Conservation (phyloP, 2,888 invertebrate species). For the Beris morrisii region DNA sequence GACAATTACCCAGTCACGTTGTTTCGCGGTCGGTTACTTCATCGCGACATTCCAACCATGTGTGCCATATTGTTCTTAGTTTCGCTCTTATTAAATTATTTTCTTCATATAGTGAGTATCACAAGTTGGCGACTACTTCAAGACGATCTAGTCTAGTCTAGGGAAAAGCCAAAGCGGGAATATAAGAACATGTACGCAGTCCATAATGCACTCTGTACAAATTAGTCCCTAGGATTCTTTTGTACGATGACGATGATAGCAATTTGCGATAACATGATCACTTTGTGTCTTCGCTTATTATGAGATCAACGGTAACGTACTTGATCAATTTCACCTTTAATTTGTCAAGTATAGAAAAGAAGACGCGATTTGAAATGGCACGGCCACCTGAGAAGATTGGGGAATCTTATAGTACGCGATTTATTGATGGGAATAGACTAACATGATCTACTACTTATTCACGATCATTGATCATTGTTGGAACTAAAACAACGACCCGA, state of each 20-base stretch:
- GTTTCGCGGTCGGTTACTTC: background rate
- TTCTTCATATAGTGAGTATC: conserved; percentile 16
- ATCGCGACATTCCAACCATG: conserved; percentile 7
- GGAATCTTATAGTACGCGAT: no score
- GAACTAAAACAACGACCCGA: no score
- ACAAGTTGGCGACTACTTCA: background rate
- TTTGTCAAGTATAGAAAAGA: conserved; percentile 5
- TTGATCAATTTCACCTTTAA: conserved; percentile 10
- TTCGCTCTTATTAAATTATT: conserved; percentile 27
- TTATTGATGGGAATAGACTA: no score
- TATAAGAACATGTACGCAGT: conserved; percentile 4
- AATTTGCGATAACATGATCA: conserved; percentile 30
- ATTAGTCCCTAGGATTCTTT: conserved; percentile 25
- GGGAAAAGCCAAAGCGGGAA: background rate
- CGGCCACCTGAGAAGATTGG: no score
- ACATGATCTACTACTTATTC: no score
- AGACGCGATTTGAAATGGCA: background rate
- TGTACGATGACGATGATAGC: conserved; percentile 13
- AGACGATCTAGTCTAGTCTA: conserved; percentile 8
- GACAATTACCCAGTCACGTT: conserved; percentile 28
- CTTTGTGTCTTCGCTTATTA: conserved; percentile 30
- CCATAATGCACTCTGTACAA: conserved; percentile 19
- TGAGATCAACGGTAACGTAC: conserved; percentile 3
- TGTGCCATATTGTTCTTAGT: conserved; percentile 18
- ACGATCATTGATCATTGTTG: no score